These are phyloP conservation scores for Ryuthela nishihirai DNA, from an alignment of 2,888 invertebrate genomes.

Conservation along the genomic window DNA sequence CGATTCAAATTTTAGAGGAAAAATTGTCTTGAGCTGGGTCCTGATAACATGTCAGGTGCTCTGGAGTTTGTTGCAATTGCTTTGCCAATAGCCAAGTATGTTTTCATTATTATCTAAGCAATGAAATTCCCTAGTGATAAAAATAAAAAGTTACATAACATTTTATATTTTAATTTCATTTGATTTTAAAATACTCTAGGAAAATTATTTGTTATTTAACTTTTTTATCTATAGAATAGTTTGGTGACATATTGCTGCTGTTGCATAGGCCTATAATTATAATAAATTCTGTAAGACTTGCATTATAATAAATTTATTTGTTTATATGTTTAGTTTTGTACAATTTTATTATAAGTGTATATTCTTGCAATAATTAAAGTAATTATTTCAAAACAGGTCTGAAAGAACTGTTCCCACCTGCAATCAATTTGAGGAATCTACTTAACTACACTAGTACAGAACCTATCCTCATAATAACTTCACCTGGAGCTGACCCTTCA, in stretches of 20 bases:
- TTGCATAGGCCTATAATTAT: too few species aligned
- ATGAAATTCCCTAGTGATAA: too few species aligned
- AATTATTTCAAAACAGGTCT: slow-evolving; percentile 53
- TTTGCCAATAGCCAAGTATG: too few species aligned
- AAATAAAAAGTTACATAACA: background rate
- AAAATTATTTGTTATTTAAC: background rate
- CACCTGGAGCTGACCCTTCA: slow-evolving; percentile 88
- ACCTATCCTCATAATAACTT: slow-evolving; percentile 78
- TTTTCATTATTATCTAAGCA: too few species aligned
- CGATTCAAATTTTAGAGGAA: too few species aligned
- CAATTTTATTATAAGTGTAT: background rate
- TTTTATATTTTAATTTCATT: background rate
- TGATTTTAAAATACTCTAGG: background rate
- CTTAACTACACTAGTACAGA: slow-evolving; percentile 59
- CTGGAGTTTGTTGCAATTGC: too few species aligned
- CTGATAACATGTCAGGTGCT: too few species aligned
- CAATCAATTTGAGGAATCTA: slow-evolving; percentile 59
- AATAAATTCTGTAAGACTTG: background rate
- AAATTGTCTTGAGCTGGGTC: too few species aligned
- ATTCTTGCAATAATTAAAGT: slow-evolving; percentile 46
- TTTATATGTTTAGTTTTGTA: background rate
- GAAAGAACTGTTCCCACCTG: slow-evolving; percentile 59
- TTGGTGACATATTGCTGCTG: too few species aligned
- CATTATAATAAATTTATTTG: background rate
- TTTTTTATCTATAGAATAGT: background rate